These are phyloP conservation scores for Xiphophorus hellerii DNA, from an alignment of 2,113 vertebrate genomes.

Conservation along the genomic window DNA sequence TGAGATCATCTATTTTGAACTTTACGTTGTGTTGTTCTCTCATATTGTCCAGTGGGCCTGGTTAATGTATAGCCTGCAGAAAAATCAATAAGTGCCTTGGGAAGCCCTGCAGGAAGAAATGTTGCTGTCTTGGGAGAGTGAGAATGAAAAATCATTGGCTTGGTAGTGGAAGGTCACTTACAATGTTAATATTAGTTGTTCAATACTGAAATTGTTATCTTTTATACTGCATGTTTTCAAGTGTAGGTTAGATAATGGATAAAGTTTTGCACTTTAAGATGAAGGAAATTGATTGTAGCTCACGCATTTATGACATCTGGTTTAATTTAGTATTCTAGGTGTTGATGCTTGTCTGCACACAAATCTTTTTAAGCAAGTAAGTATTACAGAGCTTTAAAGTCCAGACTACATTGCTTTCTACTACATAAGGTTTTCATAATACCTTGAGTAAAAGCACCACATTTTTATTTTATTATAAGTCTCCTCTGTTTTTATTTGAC, in stretches of 20 bases:
- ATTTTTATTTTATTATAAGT: background rate
- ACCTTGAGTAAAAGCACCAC: background rate
- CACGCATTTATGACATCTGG: too few species aligned
- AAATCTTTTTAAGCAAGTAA: too few species aligned
- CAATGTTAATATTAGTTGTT: background rate
- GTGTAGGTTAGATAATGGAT: conserved; percentile 4
- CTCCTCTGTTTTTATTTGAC: background rate
- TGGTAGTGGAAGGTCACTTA: background rate
- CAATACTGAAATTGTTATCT: background rate
- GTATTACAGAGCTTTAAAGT: too few species aligned
- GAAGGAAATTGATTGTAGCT: too few species aligned
- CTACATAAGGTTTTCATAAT: background rate
- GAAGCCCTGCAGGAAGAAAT: conserved; percentile 37
- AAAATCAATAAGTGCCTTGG: conserved; percentile 64
- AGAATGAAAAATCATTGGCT: conserved; percentile 20
- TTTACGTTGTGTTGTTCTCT: conserved; percentile 35
- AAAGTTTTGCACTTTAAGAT: background rate
- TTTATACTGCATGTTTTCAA: background rate
- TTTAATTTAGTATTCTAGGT: too few species aligned
- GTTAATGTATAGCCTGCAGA: conserved; percentile 56
- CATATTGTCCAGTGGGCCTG: conserved; percentile 44
- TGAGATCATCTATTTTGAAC: conserved; percentile 39
- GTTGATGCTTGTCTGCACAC: too few species aligned
- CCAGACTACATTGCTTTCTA: too few species aligned
- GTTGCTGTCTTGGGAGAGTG: conserved; percentile 23